These are phyloP conservation scores for Tetragonula carbonaria DNA, from an alignment of 2,888 invertebrate genomes.

Conservation along the genomic window DNA sequence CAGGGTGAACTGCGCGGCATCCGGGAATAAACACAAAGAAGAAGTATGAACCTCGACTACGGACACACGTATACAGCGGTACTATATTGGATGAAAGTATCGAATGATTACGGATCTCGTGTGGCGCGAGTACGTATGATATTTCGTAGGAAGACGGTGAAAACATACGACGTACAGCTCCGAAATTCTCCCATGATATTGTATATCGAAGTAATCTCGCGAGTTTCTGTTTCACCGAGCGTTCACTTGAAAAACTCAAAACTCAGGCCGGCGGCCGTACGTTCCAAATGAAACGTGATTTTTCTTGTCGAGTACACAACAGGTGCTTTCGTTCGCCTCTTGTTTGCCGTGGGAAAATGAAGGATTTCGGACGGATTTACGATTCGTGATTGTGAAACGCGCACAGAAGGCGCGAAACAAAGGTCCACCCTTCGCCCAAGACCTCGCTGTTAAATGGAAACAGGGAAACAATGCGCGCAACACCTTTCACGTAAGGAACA, in stretches of 20 bases:
- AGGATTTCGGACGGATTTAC: not conserved
- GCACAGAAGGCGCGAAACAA: not conserved
- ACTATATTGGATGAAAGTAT: no score
- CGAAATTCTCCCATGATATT: not conserved
- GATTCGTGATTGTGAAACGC: not conserved
- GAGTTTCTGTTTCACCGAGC: not conserved
- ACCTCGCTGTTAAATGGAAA: not conserved
- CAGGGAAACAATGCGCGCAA: not conserved
- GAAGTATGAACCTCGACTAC: not conserved
- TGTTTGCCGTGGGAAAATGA: not conserved
- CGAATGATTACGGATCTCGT: no score
- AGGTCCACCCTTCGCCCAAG: not conserved
- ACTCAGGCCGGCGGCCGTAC: not conserved
- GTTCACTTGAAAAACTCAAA: not conserved
- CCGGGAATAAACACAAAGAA: not conserved
- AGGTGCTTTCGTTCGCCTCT: not conserved
- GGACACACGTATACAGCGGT: no score
- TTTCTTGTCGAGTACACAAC: not conserved
- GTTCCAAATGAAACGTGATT: not conserved
- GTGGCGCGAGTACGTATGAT: no score
- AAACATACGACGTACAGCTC: no score
- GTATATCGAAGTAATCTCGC: not conserved
- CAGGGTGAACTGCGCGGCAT: not conserved
- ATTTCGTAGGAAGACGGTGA: no score
- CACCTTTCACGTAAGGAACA: not conserved